Evolutionary conservation across 2,113 vertebrate genomes (phyloP).

Genomic region (Megalops atlanticus): DNA sequence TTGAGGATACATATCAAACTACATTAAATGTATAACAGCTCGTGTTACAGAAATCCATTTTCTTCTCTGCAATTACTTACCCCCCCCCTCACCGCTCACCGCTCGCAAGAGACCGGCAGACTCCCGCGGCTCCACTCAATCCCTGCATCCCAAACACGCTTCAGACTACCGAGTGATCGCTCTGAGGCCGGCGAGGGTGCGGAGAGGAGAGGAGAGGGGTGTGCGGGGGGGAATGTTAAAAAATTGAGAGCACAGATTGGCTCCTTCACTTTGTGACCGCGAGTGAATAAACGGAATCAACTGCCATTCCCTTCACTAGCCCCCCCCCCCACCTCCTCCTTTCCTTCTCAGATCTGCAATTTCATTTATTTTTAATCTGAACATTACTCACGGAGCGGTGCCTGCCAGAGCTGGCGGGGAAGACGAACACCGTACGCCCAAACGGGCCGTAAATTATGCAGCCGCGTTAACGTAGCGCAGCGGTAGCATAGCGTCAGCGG

Average conservation of each 20-base stretch:
- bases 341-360: constrained; percentile 7
- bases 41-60: constrained; percentile 13
- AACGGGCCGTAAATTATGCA: not conserved
- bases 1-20: constrained; percentile 9
- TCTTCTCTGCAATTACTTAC: not conserved
- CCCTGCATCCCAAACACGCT: not conserved
- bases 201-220: too few relatives aligned
- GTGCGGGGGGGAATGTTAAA: not conserved
- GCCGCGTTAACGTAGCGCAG: constrained; percentile 1
- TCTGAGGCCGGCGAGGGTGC: too few relatives aligned
- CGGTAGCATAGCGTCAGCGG: not conserved
- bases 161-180: not conserved
- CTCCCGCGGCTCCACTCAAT: not conserved
- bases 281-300: constrained; percentile 18
- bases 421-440: not conserved
- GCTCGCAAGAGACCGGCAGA: not conserved
- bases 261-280: not conserved
- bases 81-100: not conserved
- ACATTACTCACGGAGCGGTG: constrained; percentile 12
- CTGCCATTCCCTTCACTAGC: not conserved
- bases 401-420: not conserved
- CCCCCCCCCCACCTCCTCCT: too few relatives aligned
- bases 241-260: not conserved
- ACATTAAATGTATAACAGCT: constrained; percentile 14
- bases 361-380: constrained; percentile 22